Conservation (phyloP, 2,888 invertebrate species). For the Timema podura region DNA sequence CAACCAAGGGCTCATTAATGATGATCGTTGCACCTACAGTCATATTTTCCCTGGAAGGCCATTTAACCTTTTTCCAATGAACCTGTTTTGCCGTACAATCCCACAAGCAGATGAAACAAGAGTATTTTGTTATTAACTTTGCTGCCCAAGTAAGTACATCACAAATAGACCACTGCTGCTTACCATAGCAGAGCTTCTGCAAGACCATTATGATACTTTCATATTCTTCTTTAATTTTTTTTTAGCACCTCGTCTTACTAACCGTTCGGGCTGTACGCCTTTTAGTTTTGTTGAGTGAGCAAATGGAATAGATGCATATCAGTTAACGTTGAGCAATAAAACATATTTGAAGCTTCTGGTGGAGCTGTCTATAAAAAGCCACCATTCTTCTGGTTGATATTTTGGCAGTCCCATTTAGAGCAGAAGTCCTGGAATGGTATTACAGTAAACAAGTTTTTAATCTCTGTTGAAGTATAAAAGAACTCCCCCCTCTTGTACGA, state of each 20-base stretch:
- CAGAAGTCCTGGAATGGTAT: neutral
- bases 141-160: slow-evolving; percentile 32
- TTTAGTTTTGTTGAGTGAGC: slow-evolving; percentile 23
- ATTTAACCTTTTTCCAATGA: too few relatives aligned
- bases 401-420: slow-evolving; percentile 2
- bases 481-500: neutral
- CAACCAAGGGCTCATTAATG: too few relatives aligned
- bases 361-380: slow-evolving; percentile 5
- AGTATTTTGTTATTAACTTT: slow-evolving; percentile 35
- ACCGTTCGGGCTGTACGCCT: too few relatives aligned
- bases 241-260: too few relatives aligned
- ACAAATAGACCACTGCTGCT: slow-evolving; percentile 31
- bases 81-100: slow-evolving; percentile 32
- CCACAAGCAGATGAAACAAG: slow-evolving; percentile 35
- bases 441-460: slow-evolving; percentile 4
- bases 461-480: neutral
- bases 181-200: slow-evolving; percentile 17
- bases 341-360: slow-evolving; percentile 7
- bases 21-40: too few relatives aligned
- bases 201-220: slow-evolving; percentile 29
- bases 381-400: neutral
- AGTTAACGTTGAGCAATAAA: neutral
- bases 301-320: slow-evolving; percentile 11
- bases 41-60: too few relatives aligned
- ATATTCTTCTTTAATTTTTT: slow-evolving; percentile 25